These are phyloP conservation scores for Macrotis lagotis DNA, from an alignment of 2,113 vertebrate species.

Conservation along the genomic window DNA sequence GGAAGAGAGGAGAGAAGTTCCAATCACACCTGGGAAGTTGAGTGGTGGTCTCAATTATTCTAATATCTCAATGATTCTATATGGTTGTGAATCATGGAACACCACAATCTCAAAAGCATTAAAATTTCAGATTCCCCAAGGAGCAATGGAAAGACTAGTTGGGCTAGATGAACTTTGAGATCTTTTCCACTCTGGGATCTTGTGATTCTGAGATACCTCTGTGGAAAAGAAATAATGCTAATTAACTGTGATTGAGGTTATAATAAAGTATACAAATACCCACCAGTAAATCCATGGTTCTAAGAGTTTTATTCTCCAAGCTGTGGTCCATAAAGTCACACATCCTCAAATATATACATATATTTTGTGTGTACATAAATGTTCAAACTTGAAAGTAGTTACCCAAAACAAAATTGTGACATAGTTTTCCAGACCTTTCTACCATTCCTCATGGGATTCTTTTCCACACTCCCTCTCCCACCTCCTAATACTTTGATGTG, in stretches of 20 bases:
- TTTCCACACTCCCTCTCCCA: not conserved
- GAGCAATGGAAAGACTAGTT: not conserved
- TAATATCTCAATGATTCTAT: not conserved
- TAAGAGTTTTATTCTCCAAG: not conserved
- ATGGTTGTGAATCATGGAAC: not conserved
- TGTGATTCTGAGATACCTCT: not conserved
- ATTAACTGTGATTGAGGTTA: not conserved
- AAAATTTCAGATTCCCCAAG: not conserved
- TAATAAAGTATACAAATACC: not conserved
- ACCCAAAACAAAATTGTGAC: not conserved
- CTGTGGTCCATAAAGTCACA: not conserved
- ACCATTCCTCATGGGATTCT: not conserved
- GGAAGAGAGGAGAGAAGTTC: too few relatives aligned
- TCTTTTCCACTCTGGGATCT: not conserved
- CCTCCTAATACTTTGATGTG: not conserved
- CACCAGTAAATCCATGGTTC: not conserved
- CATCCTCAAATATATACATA: not conserved
- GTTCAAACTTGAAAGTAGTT: not conserved
- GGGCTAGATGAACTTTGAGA: not conserved
- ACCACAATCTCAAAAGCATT: not conserved
- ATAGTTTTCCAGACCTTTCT: not conserved
- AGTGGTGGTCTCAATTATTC: too few relatives aligned
- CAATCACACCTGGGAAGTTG: too few relatives aligned
- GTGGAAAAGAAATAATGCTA: not conserved
- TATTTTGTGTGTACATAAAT: not conserved